Evolutionary conservation across 2,888 invertebrate genomes (phyloP).

Genomic region (Branchellion lobata): DNA sequence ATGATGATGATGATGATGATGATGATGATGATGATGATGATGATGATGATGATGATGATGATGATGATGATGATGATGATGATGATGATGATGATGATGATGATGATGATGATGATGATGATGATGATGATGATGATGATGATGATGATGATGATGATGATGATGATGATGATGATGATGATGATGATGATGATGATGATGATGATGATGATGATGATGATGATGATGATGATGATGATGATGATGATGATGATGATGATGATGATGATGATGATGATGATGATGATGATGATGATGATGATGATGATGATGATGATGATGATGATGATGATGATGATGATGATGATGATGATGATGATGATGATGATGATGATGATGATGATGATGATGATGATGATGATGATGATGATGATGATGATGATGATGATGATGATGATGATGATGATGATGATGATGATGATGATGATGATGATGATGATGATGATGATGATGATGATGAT

Average conservation of each 20-base stretch:
- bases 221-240: constrained; percentile 40
- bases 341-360: neutral
- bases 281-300: constrained; percentile 18
- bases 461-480: neutral
- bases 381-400: constrained; percentile 17
- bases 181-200: constrained; percentile 43
- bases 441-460: neutral
- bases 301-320: constrained; percentile 38
- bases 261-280: constrained; percentile 40
- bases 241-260: constrained; percentile 40
- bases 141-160: constrained; percentile 39
- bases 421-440: neutral
- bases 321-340: constrained; percentile 28
- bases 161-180: constrained; percentile 43
- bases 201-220: constrained; percentile 43
- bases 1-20: constrained; percentile 14
- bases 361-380: neutral
- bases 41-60: constrained; percentile 2
- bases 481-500: constrained; percentile 14
- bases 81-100: constrained; percentile 41
- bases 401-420: constrained; percentile 6
- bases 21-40: constrained; percentile 28
- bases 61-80: constrained; percentile 43
- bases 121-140: constrained; percentile 37
- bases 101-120: constrained; percentile 41